Base-by-base conservation (phyloP, 2,888 invertebrate species). In the Sphecodes monilicornis region DNA sequence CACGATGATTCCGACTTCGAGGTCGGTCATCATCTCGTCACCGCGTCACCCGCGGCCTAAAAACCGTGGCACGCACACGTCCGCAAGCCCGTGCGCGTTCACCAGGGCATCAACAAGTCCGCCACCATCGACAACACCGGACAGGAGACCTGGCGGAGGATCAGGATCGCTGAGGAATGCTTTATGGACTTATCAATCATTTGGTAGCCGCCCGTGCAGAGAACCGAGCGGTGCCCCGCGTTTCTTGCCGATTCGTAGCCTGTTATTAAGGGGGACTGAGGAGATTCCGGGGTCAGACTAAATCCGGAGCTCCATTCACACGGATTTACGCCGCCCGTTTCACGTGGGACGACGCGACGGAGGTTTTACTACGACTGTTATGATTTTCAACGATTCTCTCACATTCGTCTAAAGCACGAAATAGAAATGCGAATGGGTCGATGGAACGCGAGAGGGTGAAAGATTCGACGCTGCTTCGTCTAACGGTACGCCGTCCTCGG, bases 141-240 rank as follows among this genome's bases (percentile, higher is more conserved):
- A 75, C 74, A 46, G 39, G 13, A 73, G 70, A 66, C 85, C 74
- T 69, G 57, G 16, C 71, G 68, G 80, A 66, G 80, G 68, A 80
- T 32, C 84, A 26, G 79, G 71, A 76, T 43, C 60, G 16, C 69
- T 76, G 64, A 71, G 69, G 79, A 78, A 89, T 88, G 78, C 77
- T 94, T 94, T 94, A 94, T 94, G 94, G 94, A 94, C 94, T 94
- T 94, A 94, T 94, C 94, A 94, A 94, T 94, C 94, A 94, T 93
- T 93, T 93, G 93, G 93, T 94, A 94, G 94, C 93, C 82, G 94
- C 93, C 82, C 82, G 89, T 87, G 87, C 89, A 87, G 77, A 85
- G 83, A 82, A 85, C 84, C 84, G 78, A 75, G 69, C 85, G 77
- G 70, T 78, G 73, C 76, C 69, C 69, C 39, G 57, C 64, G 87